Evolutionary conservation across 2,888 invertebrate genomes (phyloP), one percentile per base, ranked within the genome.

Genomic region (Drosophila mettleri): DNA sequence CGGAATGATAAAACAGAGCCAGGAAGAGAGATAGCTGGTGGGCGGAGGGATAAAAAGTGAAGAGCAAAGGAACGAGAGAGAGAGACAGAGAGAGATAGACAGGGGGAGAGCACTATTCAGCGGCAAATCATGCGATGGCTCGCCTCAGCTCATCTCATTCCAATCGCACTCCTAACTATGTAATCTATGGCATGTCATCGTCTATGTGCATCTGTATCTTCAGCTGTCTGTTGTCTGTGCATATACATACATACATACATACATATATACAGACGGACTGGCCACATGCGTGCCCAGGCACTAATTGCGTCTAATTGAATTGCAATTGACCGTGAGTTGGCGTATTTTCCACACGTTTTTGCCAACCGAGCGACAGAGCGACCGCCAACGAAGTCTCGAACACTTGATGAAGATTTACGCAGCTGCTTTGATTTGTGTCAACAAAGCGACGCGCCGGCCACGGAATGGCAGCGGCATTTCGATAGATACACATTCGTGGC

Each of bases 221-320:
- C 51, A 20, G 65, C 43, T 62, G 59, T 46, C 64, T 57, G 59
- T 64, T 71, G 60, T 74, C 55, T 52, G 43, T 52, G 46, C 16
- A 24, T 4, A 3, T 24, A 9, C 24, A 67, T 46, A 55, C 54
- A 46, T 22, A 34, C 29, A 45, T 6, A 41, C 45, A 45, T 18
- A 18, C 1, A 38, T 2, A 24, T 8, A 27, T 18, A 58, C 14
- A 34, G 9, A 27, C 22, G 14, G 7, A 16, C 6, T 16, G 7
- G 24, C 41, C 63, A 52, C 65, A 65, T 53, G 65, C 72, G 65
- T 65, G 88, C 60, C 69, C 60, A 45, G 67, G 79, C 89, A 86
- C 86, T 88, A 89, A 86, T 89, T 86, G 86, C 80, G 64, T 83
- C 88, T 89, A 86, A 86, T 89, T 86, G 88, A 86, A 86, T 86